Base-by-base conservation (phyloP, 1,140 invertebrate genomes). In the Drosophila subpulchrella region DNA sequence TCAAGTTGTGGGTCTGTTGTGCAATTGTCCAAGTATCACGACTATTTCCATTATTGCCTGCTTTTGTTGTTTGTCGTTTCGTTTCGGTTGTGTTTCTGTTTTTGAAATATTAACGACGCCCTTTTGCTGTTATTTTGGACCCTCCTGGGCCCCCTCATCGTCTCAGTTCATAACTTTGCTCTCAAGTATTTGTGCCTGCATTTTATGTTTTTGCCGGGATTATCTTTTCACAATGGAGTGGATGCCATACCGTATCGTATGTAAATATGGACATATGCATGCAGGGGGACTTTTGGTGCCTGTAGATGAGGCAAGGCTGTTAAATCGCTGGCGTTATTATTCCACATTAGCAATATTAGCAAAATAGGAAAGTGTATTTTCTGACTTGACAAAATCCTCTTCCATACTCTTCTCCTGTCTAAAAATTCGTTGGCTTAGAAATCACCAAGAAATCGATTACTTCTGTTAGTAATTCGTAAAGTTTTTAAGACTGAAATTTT, bases 91-190 rank as follows among this genome's bases (percentile, higher is more conserved):
- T 81, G 79, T 72, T 83, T 86, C 83, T 86, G 83, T 88, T 86
- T 86, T 83, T 88, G 83, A 86, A 86, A 86, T 86, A 86, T 88
- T 86, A 86, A 86, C 83, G 79, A 86, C 83, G 83, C 83, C 83
- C 83, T 88, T 86, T 86, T 86, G 83, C 75, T 86, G 83, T 86
- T 86, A 73, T 81, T 75, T 54, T 53, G 32, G 13, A 10, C 11
- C 15, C n/a, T 39, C 10, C 7, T 12, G 12, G 11, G n/a, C 20
- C 42, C 36, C 15, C 34, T 32, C 32, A 20, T 36, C 56, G 53
- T 48, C 57, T 54, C 56, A 59, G 77, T 80, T 78, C 83, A 86
- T 86, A 88, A 85, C 82, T 85, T 85, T 55, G 63, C 47, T 73
- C 67, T 79, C 56, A 66, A 88, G 79, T 72, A 83, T 86, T 88